phyloP scores from a whole-genome alignment of 2,888 invertebrate genomes.

The Polydrusus cervinus region DNA sequence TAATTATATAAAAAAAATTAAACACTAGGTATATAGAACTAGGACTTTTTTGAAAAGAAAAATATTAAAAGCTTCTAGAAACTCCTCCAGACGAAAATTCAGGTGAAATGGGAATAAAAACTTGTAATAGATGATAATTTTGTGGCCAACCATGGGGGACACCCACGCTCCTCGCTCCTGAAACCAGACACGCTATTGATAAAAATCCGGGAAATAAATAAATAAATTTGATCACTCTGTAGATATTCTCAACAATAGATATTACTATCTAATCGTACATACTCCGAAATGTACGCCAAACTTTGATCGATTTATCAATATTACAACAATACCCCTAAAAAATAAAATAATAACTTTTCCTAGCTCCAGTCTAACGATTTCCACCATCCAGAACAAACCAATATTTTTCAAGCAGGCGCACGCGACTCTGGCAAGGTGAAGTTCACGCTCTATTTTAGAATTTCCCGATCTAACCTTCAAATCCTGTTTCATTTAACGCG shows the following conservation, averaged over 20 bases:
- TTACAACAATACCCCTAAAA: constrained; percentile 7
- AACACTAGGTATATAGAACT: too few relatives aligned
- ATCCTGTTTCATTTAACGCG: neutral
- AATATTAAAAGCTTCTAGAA: too few relatives aligned
- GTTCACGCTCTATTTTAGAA: constrained; percentile 8
- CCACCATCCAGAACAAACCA: constrained; percentile 12
- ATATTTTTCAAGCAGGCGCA: constrained; percentile 7
- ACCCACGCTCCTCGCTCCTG: too few relatives aligned
- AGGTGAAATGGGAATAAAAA: too few relatives aligned
- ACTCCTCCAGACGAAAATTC: too few relatives aligned
- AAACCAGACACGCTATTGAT: too few relatives aligned
- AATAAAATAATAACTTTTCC: neutral
- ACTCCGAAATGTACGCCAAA: neutral
- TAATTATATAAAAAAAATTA: too few relatives aligned
- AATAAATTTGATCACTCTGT: neutral
- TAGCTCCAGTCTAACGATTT: constrained; percentile 13
- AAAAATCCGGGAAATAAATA: too few relatives aligned
- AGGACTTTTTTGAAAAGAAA: too few relatives aligned
- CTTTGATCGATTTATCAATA: neutral
- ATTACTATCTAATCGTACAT: neutral
- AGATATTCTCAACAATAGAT: neutral
- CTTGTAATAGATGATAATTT: too few relatives aligned
- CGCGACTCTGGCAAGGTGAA: constrained; percentile 4
- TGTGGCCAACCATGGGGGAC: too few relatives aligned
- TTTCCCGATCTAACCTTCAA: constrained; percentile 22